Base-by-base conservation (phyloP, 2,888 invertebrate genomes). In the Volucella zonaria region DNA sequence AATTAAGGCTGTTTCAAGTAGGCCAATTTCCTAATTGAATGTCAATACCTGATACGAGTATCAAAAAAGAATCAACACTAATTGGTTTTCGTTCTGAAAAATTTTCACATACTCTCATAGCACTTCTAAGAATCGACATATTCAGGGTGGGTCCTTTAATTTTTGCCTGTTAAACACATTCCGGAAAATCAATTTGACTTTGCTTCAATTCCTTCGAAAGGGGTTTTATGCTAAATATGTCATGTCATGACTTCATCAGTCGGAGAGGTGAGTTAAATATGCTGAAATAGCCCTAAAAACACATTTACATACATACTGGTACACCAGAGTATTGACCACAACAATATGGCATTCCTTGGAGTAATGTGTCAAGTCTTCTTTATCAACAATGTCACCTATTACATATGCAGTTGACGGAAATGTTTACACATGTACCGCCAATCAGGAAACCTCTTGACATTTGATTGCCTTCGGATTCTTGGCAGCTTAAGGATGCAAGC, bases 391-490 rank as follows among this genome's bases (percentile, higher is more conserved):
- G 70, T 59, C 40, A 49, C 38, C 45, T 31, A 54, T 45, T 15
- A 38, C 14, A 70, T 49, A 38, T 49, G 56, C 4, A 54, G 62
- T 43, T 42, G 74, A 64, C 15, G 40, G 15, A 56, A 42, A 64
- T 74, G 47, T 66, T 64, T 56, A 64, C 74, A 74, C 64, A 54
- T 66, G 38, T 66, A 47, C 64, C 42, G 51, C 54, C 47, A 74
- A 74, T 74, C 64, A 64, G 49, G 42, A 42, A 49, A 64, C 47
- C 64, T 54, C 62, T 31, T 56, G 64, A 31, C 64, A 49, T 64
- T 56, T 56, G 47, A 64, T 62, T 73, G 51, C 52, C 45, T 52
- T 38, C 18, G 54, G 45, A 61, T 54, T 45, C 45, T 47, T 59
- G 62, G 38, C 9, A 52, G 12, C 6, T 12, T 40, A 9, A 40